phyloP scores from a whole-genome alignment of 1,140 invertebrate species.

The Apis florea region DNA sequence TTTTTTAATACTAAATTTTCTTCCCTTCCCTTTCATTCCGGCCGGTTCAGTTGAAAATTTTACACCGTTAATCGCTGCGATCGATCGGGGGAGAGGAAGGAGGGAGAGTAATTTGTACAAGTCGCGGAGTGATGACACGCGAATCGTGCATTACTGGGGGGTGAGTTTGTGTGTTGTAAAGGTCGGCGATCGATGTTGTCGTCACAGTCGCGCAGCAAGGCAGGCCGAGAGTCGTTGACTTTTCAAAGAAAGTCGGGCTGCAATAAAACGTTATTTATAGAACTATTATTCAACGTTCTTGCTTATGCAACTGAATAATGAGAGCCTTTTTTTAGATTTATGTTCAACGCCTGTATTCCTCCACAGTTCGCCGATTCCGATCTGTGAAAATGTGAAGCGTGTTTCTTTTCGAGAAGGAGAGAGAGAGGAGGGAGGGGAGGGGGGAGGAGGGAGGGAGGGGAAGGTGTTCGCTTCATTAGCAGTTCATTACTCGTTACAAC shows the following conservation, averaged over 20 bases:
- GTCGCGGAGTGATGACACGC: conserved; percentile 61
- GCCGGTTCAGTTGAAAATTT: background rate
- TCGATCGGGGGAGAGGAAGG: background rate
- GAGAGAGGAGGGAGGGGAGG: no score
- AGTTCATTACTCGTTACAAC: background rate
- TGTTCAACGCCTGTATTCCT: background rate
- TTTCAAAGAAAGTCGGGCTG: conserved; percentile 46
- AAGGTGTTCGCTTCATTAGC: background rate
- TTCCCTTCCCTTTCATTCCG: background rate
- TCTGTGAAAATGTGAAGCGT: background rate
- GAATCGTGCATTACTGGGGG: conserved; percentile 68
- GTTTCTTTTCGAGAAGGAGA: background rate
- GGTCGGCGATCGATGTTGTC: conserved; percentile 57
- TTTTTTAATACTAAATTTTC: background rate
- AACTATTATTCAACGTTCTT: background rate
- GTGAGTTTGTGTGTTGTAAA: conserved; percentile 57
- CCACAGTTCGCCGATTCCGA: background rate
- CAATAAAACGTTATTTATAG: conserved; percentile 7
- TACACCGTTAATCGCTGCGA: background rate
- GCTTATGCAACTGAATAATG: background rate
- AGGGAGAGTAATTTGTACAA: conserved; percentile 55
- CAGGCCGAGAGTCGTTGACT: conserved; percentile 49
- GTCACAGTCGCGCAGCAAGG: conserved; percentile 37
- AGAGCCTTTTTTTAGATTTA: background rate
- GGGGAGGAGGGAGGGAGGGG: background rate